These are phyloP conservation scores for Galagoides demidoff DNA, from an alignment of 2,797 vertebrate species.

Conservation along the genomic window DNA sequence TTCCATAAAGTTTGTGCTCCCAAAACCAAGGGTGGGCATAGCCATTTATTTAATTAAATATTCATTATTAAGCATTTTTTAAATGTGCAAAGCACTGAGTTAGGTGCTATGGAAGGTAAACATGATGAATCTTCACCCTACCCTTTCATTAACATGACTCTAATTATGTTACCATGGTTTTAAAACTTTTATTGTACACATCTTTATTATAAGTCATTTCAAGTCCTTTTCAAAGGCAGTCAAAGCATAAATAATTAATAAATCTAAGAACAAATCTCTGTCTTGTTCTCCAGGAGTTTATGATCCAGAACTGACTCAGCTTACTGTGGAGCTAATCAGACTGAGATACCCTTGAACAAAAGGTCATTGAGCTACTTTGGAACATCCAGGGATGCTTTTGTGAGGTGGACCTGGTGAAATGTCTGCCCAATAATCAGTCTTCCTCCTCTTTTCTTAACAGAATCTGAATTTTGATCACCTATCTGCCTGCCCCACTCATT, in stretches of 20 bases:
- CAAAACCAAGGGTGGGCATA: not conserved
- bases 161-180: not conserved
- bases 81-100: not conserved
- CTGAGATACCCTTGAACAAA: constrained; percentile 34
- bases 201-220: constrained; percentile 42
- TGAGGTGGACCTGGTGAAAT: not conserved
- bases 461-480: not conserved
- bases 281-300: constrained; percentile 53
- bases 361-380: not conserved
- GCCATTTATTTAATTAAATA: constrained; percentile 45
- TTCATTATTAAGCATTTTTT: constrained; percentile 10
- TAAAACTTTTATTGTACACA: not conserved
- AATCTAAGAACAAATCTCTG: constrained; percentile 50
- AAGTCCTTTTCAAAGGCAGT: constrained; percentile 48
- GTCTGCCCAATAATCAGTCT: not conserved
- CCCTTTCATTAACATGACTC: not conserved
- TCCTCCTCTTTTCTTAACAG: not conserved
- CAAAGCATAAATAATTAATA: constrained; percentile 68
- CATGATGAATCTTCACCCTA: not conserved
- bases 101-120: not conserved
- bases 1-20: constrained; percentile 43
- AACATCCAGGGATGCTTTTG: not conserved
- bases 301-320: constrained; percentile 67
- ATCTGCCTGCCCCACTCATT: not conserved
- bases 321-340: constrained; percentile 41